Evolutionary conservation across 2,113 vertebrate genomes (phyloP).

Genomic region (Tylochromis polylepis): DNA sequence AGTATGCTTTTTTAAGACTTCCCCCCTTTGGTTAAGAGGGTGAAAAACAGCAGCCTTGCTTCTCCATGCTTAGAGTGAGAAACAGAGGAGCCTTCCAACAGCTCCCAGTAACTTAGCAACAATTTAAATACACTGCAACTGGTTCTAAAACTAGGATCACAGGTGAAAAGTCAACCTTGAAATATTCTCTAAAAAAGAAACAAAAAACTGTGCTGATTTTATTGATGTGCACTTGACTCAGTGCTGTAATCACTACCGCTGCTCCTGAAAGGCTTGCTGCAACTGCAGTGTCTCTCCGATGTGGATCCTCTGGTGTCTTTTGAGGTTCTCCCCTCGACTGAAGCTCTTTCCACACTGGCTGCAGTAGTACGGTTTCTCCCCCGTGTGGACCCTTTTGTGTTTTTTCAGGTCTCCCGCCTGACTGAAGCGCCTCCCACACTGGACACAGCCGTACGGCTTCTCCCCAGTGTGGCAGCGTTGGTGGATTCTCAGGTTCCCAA

Average conservation of each 20-base stretch:
- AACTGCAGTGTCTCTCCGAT: conserved; percentile 45
- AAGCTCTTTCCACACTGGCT: conserved; percentile 73
- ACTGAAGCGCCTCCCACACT: conserved; percentile 71
- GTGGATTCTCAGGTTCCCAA: conserved; percentile 71
- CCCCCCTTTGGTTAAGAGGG: background rate
- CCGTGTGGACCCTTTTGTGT: conserved; percentile 73
- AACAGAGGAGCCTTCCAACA: background rate
- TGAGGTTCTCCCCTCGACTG: conserved; percentile 72
- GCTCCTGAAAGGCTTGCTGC: conserved; percentile 51
- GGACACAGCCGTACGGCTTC: conserved; percentile 68
- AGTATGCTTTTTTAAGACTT: background rate
- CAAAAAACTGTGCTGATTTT: background rate
- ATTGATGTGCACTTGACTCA: background rate
- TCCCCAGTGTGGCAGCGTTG: conserved; percentile 73
- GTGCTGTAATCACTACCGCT: background rate
- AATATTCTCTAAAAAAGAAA: background rate
- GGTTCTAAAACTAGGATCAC: background rate
- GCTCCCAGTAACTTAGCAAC: background rate
- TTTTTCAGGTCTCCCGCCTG: conserved; percentile 75
- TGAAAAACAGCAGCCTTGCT: background rate
- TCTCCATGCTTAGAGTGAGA: background rate
- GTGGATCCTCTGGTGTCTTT: conserved; percentile 73
- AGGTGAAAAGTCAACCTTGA: background rate
- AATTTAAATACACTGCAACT: background rate
- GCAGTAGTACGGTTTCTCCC: conserved; percentile 74